A percentile compares a stretch with the other conserved stretches of the same genome.
These are phyloP conservation scores for Pleuronectes platessa DNA, from an alignment of 2,113 vertebrate species.

Conservation along the genomic window DNA sequence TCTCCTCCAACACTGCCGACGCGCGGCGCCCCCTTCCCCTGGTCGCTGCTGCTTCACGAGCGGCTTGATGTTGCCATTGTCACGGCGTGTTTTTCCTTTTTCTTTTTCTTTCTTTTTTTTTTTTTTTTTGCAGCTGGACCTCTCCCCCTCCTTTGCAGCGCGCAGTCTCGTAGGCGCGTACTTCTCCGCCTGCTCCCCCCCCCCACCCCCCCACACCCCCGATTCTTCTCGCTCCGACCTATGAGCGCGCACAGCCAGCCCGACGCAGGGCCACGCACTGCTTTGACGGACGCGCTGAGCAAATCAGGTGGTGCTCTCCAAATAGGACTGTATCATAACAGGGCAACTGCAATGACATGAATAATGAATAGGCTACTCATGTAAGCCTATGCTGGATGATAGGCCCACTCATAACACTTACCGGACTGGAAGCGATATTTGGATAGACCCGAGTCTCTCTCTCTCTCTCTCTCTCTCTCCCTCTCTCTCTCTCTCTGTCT, in stretches of 20 bases:
- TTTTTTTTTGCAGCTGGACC: constrained; percentile 82
- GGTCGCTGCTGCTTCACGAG: constrained; percentile 65
- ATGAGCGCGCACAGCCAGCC: constrained; percentile 85
- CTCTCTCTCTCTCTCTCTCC: neutral
- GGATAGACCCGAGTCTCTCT: constrained; percentile 20
- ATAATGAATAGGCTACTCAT: constrained; percentile 76
- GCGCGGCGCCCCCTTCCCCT: constrained; percentile 65
- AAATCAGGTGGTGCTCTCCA: constrained; percentile 78
- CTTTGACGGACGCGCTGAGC: constrained; percentile 77
- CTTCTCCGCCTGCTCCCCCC: constrained; percentile 53
- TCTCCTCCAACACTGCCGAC: constrained; percentile 61
- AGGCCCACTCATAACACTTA: constrained; percentile 58
- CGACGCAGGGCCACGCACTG: constrained; percentile 80
- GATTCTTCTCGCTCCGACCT: constrained; percentile 82
- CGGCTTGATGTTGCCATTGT: constrained; percentile 83
- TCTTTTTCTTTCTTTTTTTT: constrained; percentile 25
- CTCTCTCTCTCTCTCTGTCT: neutral
- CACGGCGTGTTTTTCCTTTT: constrained; percentile 62
- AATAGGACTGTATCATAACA: constrained; percentile 77
- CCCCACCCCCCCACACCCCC: constrained; percentile 66
- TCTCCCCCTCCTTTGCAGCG: constrained; percentile 79
- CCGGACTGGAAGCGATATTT: constrained; percentile 50
- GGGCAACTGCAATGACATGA: constrained; percentile 79
- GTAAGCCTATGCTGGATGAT: constrained; percentile 66
- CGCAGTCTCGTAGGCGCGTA: constrained; percentile 81